Conservation (phyloP, 2,797 vertebrate genomes). For the Poecile montanus region DNA sequence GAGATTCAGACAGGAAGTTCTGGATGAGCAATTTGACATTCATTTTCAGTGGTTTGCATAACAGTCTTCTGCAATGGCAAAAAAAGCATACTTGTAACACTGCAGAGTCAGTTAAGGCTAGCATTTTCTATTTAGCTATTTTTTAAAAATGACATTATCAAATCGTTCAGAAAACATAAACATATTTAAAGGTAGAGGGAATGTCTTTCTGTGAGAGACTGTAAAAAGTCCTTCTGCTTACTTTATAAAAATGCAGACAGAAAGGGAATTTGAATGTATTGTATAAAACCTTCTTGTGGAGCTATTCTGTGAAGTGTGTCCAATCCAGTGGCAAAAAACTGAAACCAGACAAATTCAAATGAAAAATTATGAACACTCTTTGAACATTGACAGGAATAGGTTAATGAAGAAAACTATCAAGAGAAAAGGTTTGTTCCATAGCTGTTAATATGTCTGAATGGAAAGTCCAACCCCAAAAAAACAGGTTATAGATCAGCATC, state of each 20-base stretch:
- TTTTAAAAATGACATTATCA: not conserved
- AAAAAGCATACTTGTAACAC: not conserved
- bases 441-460: not conserved
- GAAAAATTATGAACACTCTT: not conserved
- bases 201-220: not conserved
- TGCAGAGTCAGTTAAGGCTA: not conserved
- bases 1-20: not conserved
- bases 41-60: conserved; percentile 5
- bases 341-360: not conserved
- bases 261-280: not conserved
- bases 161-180: not conserved
- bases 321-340: not conserved
- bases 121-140: not conserved
- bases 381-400: not conserved
- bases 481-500: not conserved
- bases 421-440: not conserved
- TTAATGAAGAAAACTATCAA: not conserved
- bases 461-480: not conserved
- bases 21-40: not conserved
- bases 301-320: not conserved
- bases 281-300: not conserved
- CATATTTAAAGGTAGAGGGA: not conserved
- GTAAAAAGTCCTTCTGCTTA: not conserved
- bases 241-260: not conserved
- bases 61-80: not conserved